Percentiles rank a stretch among this genome's conserved stretches.
phyloP scores from a whole-genome alignment of 2,888 invertebrate species.

The Meghimatium bilineatum region DNA sequence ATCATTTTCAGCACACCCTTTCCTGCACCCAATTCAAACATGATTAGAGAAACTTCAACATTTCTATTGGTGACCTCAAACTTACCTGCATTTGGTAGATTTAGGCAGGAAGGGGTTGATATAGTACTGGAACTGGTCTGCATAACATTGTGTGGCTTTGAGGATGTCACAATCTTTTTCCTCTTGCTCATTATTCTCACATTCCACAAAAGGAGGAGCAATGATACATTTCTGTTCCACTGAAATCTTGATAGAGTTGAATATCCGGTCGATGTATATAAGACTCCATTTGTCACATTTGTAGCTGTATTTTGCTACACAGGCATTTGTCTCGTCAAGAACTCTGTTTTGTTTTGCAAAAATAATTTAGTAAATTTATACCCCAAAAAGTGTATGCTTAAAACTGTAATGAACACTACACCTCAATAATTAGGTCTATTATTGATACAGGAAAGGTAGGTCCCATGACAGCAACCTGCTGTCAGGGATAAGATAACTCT shows the following conservation, averaged over 20 bases:
- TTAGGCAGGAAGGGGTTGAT: background rate
- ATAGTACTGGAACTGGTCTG: background rate
- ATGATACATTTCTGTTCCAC: background rate
- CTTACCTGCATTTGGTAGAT: conserved; percentile 38
- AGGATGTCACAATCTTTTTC: background rate
- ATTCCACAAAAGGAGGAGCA: background rate
- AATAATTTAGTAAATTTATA: background rate
- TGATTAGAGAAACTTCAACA: no score
- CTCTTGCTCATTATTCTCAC: background rate
- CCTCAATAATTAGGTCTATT: no score
- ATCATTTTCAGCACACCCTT: no score
- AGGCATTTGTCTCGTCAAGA: conserved; percentile 18
- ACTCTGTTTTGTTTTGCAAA: conserved; percentile 3
- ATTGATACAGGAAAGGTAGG: no score
- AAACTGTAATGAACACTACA: background rate
- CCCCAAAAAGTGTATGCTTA: background rate
- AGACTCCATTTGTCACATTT: conserved; percentile 33
- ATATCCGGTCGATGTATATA: conserved; percentile 2
- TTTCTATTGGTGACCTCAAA: no score
- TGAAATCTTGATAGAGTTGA: background rate
- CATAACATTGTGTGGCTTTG: conserved; percentile 19
- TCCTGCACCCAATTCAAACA: no score
- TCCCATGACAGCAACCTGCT: no score
- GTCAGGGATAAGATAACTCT: no score
- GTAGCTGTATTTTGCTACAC: conserved; percentile 38